Conservation (phyloP, 1,140 invertebrate genomes). For the Polyergus mexicanus region DNA sequence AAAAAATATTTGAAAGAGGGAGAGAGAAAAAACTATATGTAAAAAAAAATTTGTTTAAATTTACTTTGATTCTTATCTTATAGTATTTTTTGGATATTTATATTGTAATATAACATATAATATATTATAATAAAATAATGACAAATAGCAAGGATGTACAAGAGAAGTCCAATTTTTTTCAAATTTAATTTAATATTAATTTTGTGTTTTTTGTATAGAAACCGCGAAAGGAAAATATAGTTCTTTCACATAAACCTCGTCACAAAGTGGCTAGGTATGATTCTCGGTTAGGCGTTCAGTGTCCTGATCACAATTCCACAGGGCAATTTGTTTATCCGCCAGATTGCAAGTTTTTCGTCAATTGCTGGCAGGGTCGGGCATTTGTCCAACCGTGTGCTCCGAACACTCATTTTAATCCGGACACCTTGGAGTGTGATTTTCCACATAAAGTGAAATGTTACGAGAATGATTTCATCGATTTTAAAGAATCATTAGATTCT, state of each 20-base stretch:
- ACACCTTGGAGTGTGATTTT: slow-evolving; percentile 89
- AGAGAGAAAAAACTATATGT: no score
- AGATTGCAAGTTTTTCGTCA: slow-evolving; percentile 90
- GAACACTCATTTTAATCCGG: slow-evolving; percentile 90
- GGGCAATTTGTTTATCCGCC: slow-evolving; percentile 88
- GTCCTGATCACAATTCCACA: slow-evolving; percentile 86
- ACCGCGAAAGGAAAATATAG: slow-evolving; percentile 77
- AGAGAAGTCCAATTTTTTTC: no score
- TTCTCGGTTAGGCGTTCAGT: slow-evolving; percentile 78
- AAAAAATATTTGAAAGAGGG: neutral
- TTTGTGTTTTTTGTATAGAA: slow-evolving; percentile 75
- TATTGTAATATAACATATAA: neutral
- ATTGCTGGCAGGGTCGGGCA: slow-evolving; percentile 89
- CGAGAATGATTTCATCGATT: slow-evolving; percentile 71
- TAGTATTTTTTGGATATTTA: neutral
- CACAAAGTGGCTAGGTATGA: slow-evolving; percentile 78
- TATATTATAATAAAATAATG: no score
- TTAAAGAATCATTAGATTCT: slow-evolving; percentile 40
- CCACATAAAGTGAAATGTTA: slow-evolving; percentile 89
- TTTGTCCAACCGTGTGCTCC: slow-evolving; percentile 88
- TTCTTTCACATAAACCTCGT: neutral
- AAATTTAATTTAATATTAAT: neutral
- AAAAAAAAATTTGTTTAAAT: neutral
- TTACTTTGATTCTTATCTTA: neutral
- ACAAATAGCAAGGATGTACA: no score